Conservation (phyloP, 2,888 invertebrate genomes). For the Busseola fusca region DNA sequence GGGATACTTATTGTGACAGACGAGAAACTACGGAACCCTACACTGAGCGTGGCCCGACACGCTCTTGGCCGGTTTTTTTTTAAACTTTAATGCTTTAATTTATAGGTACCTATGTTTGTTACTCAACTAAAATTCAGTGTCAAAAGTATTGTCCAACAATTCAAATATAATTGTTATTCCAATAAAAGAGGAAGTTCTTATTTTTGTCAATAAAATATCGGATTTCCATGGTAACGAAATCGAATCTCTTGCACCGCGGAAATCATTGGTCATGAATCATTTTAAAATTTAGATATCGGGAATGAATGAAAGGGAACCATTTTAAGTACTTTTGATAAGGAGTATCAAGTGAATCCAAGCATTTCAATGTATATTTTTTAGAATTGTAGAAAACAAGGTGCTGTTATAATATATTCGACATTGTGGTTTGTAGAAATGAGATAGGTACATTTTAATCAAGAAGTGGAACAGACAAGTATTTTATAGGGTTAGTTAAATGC, state of each 20-base stretch:
- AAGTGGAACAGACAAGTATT: neutral
- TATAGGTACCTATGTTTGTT: neutral
- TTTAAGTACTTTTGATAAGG: neutral
- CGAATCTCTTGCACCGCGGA: constrained; percentile 52
- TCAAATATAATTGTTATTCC: neutral
- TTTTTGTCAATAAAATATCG: constrained; percentile 15
- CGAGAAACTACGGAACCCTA: no score
- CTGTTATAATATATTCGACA: neutral
- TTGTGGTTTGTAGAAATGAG: neutral
- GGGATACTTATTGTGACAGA: no score
- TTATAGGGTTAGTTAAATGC: constrained; percentile 12
- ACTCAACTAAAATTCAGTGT: neutral
- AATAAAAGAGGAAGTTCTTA: neutral
- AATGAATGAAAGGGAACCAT: constrained; percentile 19
- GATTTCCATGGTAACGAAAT: constrained; percentile 26
- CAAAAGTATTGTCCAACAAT: no score
- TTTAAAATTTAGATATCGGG: constrained; percentile 36
- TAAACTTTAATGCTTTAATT: neutral
- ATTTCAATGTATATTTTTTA: neutral
- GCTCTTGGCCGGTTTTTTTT: no score
- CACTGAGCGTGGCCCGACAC: no score
- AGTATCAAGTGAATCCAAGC: no score
- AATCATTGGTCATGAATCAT: constrained; percentile 64
- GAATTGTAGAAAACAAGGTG: neutral
- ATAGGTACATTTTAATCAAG: neutral